Conservation (phyloP, 2,113 vertebrate genomes). For the Sinosuthora webbiana region DNA sequence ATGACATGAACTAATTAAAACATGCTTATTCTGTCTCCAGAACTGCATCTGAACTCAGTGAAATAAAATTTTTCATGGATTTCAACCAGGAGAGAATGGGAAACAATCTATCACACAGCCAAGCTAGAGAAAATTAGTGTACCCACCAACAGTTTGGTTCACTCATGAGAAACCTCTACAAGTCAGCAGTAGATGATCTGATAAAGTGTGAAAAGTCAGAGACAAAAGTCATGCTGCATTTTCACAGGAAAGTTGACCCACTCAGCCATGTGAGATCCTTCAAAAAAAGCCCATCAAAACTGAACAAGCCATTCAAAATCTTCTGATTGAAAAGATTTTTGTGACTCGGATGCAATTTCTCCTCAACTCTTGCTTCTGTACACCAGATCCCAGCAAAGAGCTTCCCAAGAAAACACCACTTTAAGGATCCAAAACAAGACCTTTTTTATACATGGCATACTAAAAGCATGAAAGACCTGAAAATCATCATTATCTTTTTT, state of each 20-base stretch:
- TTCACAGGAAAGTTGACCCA: background rate
- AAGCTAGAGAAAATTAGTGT: background rate
- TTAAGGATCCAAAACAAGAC: background rate
- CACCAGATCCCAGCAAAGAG: background rate
- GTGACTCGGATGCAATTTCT: background rate
- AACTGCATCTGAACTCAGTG: background rate
- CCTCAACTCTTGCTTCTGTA: background rate
- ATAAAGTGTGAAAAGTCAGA: background rate
- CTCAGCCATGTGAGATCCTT: background rate
- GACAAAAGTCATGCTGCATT: background rate
- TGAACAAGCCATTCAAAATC: background rate
- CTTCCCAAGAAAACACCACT: background rate
- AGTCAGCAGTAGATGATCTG: background rate
- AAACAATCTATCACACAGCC: background rate
- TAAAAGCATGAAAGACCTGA: background rate
- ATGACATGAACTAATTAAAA: constrained; percentile 38
- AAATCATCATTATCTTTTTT: background rate
- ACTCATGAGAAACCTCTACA: background rate
- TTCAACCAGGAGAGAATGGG: background rate
- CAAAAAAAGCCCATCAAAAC: background rate
- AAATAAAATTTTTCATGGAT: background rate
- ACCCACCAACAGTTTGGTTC: background rate
- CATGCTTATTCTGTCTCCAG: constrained; percentile 6
- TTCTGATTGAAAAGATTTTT: background rate
- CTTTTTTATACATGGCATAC: background rate